Conservation (phyloP, 1,140 invertebrate genomes). For the Tetramorium alpestre region DNA sequence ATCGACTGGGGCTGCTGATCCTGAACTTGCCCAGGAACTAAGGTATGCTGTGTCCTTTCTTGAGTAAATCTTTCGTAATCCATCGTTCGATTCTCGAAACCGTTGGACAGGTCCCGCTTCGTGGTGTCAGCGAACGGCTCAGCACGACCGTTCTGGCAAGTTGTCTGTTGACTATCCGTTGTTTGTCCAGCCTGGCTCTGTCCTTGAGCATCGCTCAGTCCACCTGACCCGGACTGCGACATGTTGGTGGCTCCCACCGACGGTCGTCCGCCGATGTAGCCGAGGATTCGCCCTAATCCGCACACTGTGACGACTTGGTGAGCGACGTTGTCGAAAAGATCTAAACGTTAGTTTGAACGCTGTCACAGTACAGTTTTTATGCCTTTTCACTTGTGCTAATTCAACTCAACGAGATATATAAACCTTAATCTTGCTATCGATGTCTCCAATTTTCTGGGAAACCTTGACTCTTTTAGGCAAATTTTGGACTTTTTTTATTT, state of each 20-base stretch:
- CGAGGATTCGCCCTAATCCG: constrained; percentile 84
- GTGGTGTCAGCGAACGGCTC: constrained; percentile 67
- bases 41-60: constrained; percentile 65
- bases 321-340: constrained; percentile 56
- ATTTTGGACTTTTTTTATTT: not conserved
- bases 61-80: constrained; percentile 76
- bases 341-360: constrained; percentile 38
- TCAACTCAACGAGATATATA: constrained; percentile 60
- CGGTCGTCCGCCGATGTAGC: constrained; percentile 84
- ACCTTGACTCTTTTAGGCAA: not conserved
- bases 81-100: constrained; percentile 81
- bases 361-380: constrained; percentile 10
- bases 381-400: constrained; percentile 9
- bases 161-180: constrained; percentile 72
- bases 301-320: constrained; percentile 83
- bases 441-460: not conserved
- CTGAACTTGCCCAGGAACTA: constrained; percentile 23
- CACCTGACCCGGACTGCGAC: constrained; percentile 81
- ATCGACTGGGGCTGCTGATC: constrained; percentile 16
- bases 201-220: constrained; percentile 74
- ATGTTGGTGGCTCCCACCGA: constrained; percentile 83
- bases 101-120: constrained; percentile 81
- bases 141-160: constrained; percentile 78
- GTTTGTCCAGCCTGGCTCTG: constrained; percentile 69
- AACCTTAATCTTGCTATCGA: constrained; percentile 35